phyloP scores from a whole-genome alignment of 2,888 invertebrate species.

The Cataglyphis livida region DNA sequence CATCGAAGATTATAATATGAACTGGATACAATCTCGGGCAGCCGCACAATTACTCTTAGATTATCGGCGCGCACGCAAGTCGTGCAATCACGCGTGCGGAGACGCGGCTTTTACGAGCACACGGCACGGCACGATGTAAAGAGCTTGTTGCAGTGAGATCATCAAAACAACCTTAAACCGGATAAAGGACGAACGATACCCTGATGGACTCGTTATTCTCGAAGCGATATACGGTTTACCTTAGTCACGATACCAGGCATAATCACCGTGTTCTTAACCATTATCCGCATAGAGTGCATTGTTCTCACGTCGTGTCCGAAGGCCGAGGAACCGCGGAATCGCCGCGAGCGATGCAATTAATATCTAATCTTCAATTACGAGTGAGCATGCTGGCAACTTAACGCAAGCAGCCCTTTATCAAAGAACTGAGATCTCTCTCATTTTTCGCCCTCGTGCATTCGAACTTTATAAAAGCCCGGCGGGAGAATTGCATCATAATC shows the following conservation, averaged over 20 bases:
- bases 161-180: slow-evolving; percentile 42
- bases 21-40: neutral
- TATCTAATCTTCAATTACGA: slow-evolving; percentile 52
- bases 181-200: slow-evolving; percentile 34
- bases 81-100: slow-evolving; percentile 20
- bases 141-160: slow-evolving; percentile 21
- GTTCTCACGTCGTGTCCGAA: slow-evolving; percentile 39
- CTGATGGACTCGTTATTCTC: slow-evolving; percentile 43
- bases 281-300: slow-evolving; percentile 40
- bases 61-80: slow-evolving; percentile 19
- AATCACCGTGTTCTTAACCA: slow-evolving; percentile 35
- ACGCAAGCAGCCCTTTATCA: slow-evolving; percentile 39
- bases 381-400: slow-evolving; percentile 29
- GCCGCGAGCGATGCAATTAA: slow-evolving; percentile 48
- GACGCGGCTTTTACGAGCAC: slow-evolving; percentile 15
- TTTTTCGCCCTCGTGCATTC: slow-evolving; percentile 32
- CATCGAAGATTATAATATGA: slow-evolving; percentile 26
- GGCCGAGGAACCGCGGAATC: slow-evolving; percentile 47
- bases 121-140: slow-evolving; percentile 15
- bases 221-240: slow-evolving; percentile 28
- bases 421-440: slow-evolving; percentile 18
- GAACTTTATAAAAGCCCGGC: slow-evolving; percentile 8
- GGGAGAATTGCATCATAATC: slow-evolving; percentile 35
- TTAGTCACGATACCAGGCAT: slow-evolving; percentile 34
- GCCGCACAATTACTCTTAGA: slow-evolving; percentile 11